Evolutionary conservation across 2,888 invertebrate species (phyloP).

Genomic region (Leptinotarsa rubiginosa): DNA sequence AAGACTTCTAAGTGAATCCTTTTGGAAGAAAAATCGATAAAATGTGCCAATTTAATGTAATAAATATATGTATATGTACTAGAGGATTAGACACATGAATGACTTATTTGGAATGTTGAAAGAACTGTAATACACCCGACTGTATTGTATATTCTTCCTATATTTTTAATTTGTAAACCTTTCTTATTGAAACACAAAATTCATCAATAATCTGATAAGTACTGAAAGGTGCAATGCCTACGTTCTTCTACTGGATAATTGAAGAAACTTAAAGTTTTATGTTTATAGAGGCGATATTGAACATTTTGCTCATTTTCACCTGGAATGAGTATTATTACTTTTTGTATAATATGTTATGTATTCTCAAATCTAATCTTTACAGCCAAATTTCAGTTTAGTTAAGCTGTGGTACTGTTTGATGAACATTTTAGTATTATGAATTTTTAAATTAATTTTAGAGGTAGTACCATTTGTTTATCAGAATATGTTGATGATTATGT

Average conservation of each 20-base stretch:
- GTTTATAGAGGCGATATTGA: too few relatives aligned
- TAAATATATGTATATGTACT: slow-evolving; percentile 26
- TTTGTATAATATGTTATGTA: slow-evolving; percentile 46
- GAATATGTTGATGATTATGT: slow-evolving; percentile 43
- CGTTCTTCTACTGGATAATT: too few relatives aligned
- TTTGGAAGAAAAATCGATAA: slow-evolving; percentile 30
- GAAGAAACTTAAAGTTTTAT: too few relatives aligned
- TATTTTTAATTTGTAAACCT: slow-evolving; percentile 1
- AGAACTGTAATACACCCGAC: slow-evolving; percentile 24
- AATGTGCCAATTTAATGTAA: slow-evolving; percentile 42
- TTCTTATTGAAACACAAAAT: too few relatives aligned
- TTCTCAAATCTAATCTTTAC: slow-evolving; percentile 37
- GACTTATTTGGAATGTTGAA: slow-evolving; percentile 12
- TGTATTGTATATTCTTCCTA: slow-evolving; percentile 23
- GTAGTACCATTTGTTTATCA: slow-evolving; percentile 44
- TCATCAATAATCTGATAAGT: too few relatives aligned
- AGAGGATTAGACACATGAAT: slow-evolving; percentile 35
- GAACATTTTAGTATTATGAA: slow-evolving; percentile 21
- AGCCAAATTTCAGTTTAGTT: slow-evolving; percentile 38
- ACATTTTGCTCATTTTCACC: too few relatives aligned
- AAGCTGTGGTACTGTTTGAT: slow-evolving; percentile 33
- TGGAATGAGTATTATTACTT: background rate
- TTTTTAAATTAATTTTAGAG: slow-evolving; percentile 21
- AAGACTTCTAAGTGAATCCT: background rate
- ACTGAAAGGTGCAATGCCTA: too few relatives aligned